These are phyloP conservation scores for Stenurella melanura DNA, from an alignment of 2,888 invertebrate genomes.

Conservation along the genomic window DNA sequence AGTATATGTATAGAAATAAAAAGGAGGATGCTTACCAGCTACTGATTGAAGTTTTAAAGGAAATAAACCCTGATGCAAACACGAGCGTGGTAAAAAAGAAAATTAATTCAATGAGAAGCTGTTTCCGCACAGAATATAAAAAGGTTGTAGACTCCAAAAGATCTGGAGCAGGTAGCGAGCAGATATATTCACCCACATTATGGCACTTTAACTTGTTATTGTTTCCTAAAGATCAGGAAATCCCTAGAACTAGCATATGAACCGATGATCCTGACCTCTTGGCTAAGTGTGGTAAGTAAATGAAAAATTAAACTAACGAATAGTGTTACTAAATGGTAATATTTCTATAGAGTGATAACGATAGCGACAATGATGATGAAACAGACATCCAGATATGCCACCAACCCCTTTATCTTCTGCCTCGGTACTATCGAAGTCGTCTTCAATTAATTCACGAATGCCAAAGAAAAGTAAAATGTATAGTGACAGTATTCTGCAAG, in stretches of 20 bases:
- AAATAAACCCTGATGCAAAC: slow-evolving; percentile 46
- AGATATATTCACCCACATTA: neutral
- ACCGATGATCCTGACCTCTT: neutral
- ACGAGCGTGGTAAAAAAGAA: slow-evolving; percentile 53
- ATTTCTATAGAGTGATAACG: neutral
- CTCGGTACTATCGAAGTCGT: no score
- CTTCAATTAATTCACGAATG: no score
- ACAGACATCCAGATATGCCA: neutral
- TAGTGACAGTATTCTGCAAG: neutral
- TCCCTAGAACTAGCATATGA: neutral
- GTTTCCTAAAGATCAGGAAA: slow-evolving; percentile 26
- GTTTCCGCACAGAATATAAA: slow-evolving; percentile 54
- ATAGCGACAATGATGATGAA: neutral
- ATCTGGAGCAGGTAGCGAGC: slow-evolving; percentile 15
- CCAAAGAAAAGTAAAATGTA: neutral
- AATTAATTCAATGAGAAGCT: slow-evolving; percentile 55
- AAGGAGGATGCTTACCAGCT: slow-evolving; percentile 49
- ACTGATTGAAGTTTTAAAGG: slow-evolving; percentile 48
- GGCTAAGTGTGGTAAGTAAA: neutral
- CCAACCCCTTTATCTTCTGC: no score
- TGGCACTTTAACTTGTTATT: neutral
- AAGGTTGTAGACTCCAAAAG: slow-evolving; percentile 43
- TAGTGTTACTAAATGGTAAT: neutral
- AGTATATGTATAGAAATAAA: slow-evolving; percentile 55
- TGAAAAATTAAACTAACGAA: neutral